These are phyloP conservation scores for Drosophila parvula DNA, from an alignment of 1,140 invertebrate species.

Conservation along the genomic window DNA sequence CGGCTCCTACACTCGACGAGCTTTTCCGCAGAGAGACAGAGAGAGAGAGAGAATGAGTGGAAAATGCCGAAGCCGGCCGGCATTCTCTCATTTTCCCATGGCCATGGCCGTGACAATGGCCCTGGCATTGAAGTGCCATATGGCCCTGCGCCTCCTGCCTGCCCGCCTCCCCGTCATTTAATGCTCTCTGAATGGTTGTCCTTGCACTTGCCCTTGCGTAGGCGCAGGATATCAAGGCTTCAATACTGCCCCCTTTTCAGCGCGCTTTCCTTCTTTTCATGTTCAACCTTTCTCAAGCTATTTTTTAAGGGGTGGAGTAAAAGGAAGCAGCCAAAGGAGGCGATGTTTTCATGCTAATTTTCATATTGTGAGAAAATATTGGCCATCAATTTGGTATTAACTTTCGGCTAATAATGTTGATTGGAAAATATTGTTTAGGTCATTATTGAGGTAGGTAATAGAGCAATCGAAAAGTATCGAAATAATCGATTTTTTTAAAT, in stretches of 20 bases:
- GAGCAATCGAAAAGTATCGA: no score
- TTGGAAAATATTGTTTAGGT: background rate
- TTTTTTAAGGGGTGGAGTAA: conserved; percentile 5
- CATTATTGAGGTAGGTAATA: no score
- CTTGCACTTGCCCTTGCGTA: conserved; percentile 81
- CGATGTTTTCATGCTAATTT: background rate
- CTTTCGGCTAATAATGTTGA: background rate
- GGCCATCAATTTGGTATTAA: background rate
- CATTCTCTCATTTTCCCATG: conserved; percentile 53
- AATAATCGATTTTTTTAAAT: no score
- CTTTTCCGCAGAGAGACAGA: conserved; percentile 36
- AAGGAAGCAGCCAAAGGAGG: conserved; percentile 17
- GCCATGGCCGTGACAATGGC: conserved; percentile 78
- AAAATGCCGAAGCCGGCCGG: conserved; percentile 53
- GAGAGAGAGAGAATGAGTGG: background rate
- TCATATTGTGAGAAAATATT: conserved; percentile 7
- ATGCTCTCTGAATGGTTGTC: conserved; percentile 34
- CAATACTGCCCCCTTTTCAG: background rate
- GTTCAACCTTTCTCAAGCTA: conserved; percentile 13
- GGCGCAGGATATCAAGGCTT: conserved; percentile 41
- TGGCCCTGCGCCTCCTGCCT: background rate
- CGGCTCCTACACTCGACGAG: conserved; percentile 46
- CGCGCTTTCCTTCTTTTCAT: conserved; percentile 35
- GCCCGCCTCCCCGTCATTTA: background rate
- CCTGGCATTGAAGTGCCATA: conserved; percentile 67